Evolutionary conservation across 2,797 vertebrate species (phyloP).

Genomic region (Cirrhinus molitorella): DNA sequence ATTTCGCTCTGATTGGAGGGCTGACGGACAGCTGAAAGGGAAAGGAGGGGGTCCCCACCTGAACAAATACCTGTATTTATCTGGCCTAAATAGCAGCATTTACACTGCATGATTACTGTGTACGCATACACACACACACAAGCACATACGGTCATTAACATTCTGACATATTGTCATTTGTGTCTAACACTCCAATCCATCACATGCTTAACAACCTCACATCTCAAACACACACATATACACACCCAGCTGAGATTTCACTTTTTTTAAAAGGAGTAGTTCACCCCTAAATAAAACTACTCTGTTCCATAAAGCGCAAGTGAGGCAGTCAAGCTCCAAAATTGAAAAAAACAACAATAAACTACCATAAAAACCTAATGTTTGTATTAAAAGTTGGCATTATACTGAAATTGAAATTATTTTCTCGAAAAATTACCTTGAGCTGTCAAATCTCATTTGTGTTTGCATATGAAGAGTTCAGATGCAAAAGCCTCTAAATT

Average conservation of each 20-base stretch:
- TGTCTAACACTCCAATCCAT: constrained; percentile 79
- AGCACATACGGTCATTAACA: constrained; percentile 69
- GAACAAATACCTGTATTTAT: constrained; percentile 85
- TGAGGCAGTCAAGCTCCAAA: background rate
- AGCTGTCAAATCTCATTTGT: background rate
- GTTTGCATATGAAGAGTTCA: no score
- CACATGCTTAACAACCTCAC: constrained; percentile 76
- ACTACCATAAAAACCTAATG: background rate
- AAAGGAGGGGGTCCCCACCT: constrained; percentile 74
- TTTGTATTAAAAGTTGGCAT: background rate
- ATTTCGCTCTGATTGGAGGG: constrained; percentile 53
- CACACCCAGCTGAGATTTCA: constrained; percentile 5
- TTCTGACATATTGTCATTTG: constrained; percentile 76
- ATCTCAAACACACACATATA: constrained; percentile 43
- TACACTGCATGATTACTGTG: constrained; percentile 48
- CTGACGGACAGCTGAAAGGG: constrained; percentile 69
- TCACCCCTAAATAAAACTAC: background rate
- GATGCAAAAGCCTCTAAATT: no score
- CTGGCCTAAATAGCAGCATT: constrained; percentile 67
- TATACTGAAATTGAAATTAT: background rate
- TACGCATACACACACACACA: constrained; percentile 55
- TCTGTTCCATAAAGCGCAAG: background rate
- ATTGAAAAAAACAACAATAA: background rate
- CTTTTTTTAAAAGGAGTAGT: background rate
- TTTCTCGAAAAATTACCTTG: background rate